Conservation (phyloP, 2,797 vertebrate species). For the Platalea minor region DNA sequence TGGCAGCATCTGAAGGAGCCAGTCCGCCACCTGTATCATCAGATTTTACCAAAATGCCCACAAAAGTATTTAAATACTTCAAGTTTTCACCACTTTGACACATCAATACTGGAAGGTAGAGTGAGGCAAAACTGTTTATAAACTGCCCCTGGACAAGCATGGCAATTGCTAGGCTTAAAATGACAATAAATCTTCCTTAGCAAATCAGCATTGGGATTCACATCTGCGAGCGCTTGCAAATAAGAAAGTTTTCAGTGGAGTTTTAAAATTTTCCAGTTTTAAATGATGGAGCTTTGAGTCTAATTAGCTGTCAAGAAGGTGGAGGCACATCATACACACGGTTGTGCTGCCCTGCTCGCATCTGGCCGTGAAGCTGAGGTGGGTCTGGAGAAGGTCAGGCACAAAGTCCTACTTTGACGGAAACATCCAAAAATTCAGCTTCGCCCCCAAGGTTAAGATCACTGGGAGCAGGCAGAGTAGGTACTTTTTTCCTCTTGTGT, state of each 20-base stretch:
- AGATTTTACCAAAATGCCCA: neutral
- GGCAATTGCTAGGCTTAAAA: neutral
- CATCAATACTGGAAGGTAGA: neutral
- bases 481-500: neutral
- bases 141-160: neutral
- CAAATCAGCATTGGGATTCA: neutral
- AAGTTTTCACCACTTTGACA: neutral
- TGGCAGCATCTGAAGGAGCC: neutral
- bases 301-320: neutral
- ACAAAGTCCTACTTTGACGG: neutral
- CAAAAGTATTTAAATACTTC: neutral
- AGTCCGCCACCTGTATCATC: neutral
- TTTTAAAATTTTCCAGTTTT: neutral
- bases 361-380: accelerated
- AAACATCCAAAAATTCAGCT: neutral
- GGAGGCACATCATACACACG: accelerated
- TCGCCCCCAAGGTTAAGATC: neutral
- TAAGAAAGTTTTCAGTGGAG: neutral
- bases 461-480: neutral
- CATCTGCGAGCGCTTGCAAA: accelerated
- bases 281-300: neutral
- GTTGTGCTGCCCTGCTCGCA: accelerated
- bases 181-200: neutral
- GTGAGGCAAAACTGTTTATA: neutral
- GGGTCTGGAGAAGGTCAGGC: neutral